Evolutionary conservation across 2,113 vertebrate species (phyloP), one percentile per base, ranked within the genome.

Genomic region (Anthoscopus minutus): DNA sequence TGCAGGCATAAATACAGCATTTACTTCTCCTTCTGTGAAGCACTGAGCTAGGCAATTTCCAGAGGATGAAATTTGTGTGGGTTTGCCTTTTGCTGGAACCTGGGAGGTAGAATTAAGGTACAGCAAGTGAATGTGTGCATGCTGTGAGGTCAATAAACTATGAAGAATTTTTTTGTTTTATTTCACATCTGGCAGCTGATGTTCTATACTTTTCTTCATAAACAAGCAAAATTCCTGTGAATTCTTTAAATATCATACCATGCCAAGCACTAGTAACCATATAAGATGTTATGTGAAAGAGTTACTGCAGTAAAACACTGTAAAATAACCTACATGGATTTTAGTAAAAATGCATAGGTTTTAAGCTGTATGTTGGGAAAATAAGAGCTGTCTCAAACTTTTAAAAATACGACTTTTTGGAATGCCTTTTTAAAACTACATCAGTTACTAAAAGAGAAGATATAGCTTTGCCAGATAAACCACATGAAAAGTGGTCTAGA

Each of bases 401-500:
- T 48, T 42, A 11, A 27, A 57, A 69, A 53, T 16, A 30, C 7
- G 30, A 2, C 25, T 24, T 67, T 42, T 13, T 28, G 9, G 7
- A 38, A 6, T n/a, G 7, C 15, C 30, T 48, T 89, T 25, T 54
- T n/a, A 20, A 33, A 56, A 37, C 60, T 62, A 37, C 3, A 18
- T 58, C 15, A 40, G 19, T 44, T n/a, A 31, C 38, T 62, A 10
- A 81, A 83, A 89, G 12, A 30, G 31, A 86, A 58, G 18, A 53
- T 33, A 21, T 2, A 50, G 45, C 5, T 50, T 31, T 53, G 7
- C 28, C 70, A 88, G 38, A 35, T 1, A n/a, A 23, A 25, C 14
- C 23, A 72, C 0, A 5, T 1, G 6, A 69, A 65, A 54, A 0
- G n/a, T n/a, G n/a, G n/a, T n/a, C 0, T 4, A 33, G 70, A 37